A percentile compares a stretch with the other conserved stretches of the same genome.
Conservation (phyloP, 1,140 invertebrate genomes). For the Grapholita molesta region DNA sequence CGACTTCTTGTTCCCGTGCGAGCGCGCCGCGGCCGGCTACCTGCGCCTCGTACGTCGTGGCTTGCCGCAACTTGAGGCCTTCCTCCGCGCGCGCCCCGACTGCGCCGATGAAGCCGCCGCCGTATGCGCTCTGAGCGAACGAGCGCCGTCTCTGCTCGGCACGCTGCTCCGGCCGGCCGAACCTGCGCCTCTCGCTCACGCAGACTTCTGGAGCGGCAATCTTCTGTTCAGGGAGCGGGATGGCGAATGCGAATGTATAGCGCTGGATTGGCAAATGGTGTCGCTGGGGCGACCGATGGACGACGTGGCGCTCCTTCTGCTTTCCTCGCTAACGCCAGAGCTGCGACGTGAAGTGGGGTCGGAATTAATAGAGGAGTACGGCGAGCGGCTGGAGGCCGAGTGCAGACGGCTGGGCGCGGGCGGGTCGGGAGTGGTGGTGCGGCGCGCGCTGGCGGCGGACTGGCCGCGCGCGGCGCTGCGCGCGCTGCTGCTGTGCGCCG, state of each 20-base stretch:
- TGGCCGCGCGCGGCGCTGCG: conserved; percentile 85
- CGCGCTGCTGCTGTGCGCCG: conserved; percentile 86
- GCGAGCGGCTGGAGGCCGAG: conserved; percentile 79
- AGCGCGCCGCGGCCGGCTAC: conserved; percentile 86
- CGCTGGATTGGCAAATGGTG: conserved; percentile 92
- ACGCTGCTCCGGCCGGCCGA: conserved; percentile 83
- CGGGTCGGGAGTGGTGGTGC: conserved; percentile 79
- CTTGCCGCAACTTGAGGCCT: conserved; percentile 84
- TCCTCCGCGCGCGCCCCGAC: conserved; percentile 82
- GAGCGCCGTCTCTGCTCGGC: conserved; percentile 71
- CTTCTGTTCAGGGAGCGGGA: conserved; percentile 82
- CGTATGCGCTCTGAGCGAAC: conserved; percentile 54
- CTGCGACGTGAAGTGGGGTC: conserved; percentile 81
- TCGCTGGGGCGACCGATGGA: conserved; percentile 84
- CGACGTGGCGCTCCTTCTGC: conserved; percentile 86
- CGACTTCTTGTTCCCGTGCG: conserved; percentile 87
- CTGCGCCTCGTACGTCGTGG: conserved; percentile 86
- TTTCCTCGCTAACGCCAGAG: conserved; percentile 87
- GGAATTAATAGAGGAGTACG: conserved; percentile 83
- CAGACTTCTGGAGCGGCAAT: conserved; percentile 92
- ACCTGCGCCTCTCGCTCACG: conserved; percentile 86
- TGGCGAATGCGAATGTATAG: conserved; percentile 79
- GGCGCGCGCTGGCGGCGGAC: conserved; percentile 80
- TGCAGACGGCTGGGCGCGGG: conserved; percentile 79
- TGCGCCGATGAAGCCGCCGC: conserved; percentile 63